Evolutionary conservation across 1,140 invertebrate species (phyloP).

Genomic region (Metaphire vulgaris): DNA sequence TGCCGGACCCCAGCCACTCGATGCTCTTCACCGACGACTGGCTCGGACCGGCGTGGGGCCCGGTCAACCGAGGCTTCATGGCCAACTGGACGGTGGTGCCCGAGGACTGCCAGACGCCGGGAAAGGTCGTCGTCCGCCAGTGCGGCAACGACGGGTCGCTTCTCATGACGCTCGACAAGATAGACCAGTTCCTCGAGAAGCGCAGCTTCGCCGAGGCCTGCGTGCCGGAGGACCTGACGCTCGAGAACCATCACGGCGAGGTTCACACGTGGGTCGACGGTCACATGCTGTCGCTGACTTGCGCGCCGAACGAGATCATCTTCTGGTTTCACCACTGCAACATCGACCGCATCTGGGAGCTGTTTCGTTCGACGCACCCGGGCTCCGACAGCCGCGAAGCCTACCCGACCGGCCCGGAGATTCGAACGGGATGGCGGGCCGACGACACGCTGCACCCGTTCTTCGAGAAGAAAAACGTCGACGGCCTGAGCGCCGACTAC

Average conservation of each 20-base stretch:
- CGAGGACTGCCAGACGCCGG: neutral
- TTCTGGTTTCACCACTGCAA: conserved; percentile 12
- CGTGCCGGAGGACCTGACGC: neutral
- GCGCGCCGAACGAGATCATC: conserved; percentile 4
- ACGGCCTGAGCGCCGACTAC: conserved; percentile 19
- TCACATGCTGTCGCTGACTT: conserved; percentile 3
- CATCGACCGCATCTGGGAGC: neutral
- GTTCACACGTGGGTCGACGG: neutral
- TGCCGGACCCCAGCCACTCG: conserved; percentile 9
- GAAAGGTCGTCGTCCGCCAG: neutral
- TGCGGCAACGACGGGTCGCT: conserved; percentile 1
- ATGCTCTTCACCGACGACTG: conserved; percentile 6
- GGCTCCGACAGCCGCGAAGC: neutral
- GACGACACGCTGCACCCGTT: conserved; percentile 3
- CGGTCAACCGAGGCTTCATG: neutral
- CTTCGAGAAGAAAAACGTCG: conserved; percentile 5
- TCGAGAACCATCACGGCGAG: conserved; percentile 12
- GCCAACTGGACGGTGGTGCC: neutral
- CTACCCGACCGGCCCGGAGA: neutral
- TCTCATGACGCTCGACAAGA: neutral
- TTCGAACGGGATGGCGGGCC: neutral
- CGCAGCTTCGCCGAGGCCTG: neutral
- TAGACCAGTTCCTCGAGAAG: neutral
- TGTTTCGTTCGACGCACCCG: neutral
- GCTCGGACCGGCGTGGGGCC: neutral